A percentile compares a stretch with the other conserved stretches of the same genome.
Evolutionary conservation across 1,140 invertebrate species (phyloP).

Genomic region (Periplaneta americana): DNA sequence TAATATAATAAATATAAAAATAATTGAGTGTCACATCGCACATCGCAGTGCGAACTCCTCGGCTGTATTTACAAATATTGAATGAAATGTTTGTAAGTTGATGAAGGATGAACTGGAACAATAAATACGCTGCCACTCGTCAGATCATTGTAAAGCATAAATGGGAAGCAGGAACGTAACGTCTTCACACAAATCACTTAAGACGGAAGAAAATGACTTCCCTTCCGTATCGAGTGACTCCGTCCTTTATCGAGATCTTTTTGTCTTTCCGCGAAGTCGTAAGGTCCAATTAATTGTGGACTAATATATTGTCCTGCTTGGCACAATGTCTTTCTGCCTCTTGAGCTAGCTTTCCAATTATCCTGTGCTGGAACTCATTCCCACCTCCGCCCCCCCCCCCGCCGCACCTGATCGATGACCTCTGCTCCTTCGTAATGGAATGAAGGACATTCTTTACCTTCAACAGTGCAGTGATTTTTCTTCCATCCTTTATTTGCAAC

Average conservation of each 20-base stretch:
- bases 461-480: background rate
- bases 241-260: no score
- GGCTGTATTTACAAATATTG: no score
- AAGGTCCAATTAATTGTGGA: background rate
- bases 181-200: background rate
- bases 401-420: background rate
- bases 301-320: background rate
- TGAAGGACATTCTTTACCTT: background rate
- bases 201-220: background rate
- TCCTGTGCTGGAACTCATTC: background rate
- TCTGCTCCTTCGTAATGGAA: background rate
- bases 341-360: background rate
- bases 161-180: no score
- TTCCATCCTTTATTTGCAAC: background rate
- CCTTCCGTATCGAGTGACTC: background rate
- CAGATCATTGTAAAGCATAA: no score
- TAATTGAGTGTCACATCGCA: no score
- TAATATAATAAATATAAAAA: no score
- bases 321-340: background rate
- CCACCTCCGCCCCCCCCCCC: background rate
- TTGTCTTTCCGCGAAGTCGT: background rate
- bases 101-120: no score
- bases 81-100: no score
- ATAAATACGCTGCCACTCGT: no score
- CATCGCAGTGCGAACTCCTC: no score